Evolutionary conservation across 35 echinoderm and acorn worm genomes (phyloP).

Genomic region (Heliocidaris tuberculata): DNA sequence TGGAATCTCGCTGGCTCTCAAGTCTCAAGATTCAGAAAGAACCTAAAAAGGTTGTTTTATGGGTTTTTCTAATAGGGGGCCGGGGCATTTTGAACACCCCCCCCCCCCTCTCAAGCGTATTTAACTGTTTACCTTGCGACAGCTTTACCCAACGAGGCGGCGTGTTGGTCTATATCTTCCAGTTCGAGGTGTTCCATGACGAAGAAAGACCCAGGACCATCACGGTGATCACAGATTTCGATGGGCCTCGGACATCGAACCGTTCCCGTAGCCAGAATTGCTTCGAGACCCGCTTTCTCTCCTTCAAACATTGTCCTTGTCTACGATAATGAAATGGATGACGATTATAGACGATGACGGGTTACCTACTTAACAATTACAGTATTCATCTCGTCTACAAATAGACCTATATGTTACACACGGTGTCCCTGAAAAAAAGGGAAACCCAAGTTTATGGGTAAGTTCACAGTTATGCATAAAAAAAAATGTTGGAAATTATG

Average conservation of each 20-base stretch:
- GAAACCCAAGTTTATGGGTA: too few relatives aligned
- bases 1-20: too few relatives aligned
- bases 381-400: too few relatives aligned
- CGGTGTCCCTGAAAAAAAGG: too few relatives aligned
- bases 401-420: too few relatives aligned
- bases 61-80: too few relatives aligned
- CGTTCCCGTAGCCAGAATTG: slow-evolving; percentile 68
- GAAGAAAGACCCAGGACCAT: slow-evolving; percentile 51
- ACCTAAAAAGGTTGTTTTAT: too few relatives aligned
- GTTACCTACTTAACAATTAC: not conserved
- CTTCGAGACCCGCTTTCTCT: slow-evolving; percentile 70
- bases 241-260: slow-evolving; percentile 74
- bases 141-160: slow-evolving; percentile 72
- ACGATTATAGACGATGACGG: too few relatives aligned
- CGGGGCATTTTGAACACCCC: not conserved
- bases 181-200: slow-evolving; percentile 91
- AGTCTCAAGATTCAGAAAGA: too few relatives aligned
- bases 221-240: slow-evolving; percentile 54
- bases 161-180: slow-evolving; percentile 54
- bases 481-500: too few relatives aligned
- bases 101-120: not conserved
- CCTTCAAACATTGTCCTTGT: slow-evolving; percentile 85
- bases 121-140: slow-evolving; percentile 61
- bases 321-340: slow-evolving; percentile 24
- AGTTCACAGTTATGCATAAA: too few relatives aligned